phyloP scores from a whole-genome alignment of 2,797 vertebrate species.

The Coreius guichenoti region DNA sequence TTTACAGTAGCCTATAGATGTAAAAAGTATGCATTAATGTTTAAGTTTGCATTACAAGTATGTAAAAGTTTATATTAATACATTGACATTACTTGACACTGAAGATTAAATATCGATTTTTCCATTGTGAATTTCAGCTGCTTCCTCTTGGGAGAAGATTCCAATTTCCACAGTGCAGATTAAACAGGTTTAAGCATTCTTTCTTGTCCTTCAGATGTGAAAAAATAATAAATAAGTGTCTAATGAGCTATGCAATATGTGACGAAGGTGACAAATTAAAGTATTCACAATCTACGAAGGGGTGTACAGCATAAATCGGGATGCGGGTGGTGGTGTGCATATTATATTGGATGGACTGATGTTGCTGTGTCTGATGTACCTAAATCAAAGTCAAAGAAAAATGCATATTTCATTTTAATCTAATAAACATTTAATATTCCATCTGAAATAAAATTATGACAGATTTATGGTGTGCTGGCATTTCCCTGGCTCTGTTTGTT shows the following conservation, averaged over 20 bases:
- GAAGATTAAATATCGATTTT: not conserved
- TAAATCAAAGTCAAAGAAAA: not conserved
- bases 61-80: not conserved
- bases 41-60: not conserved
- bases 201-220: not conserved
- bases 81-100: too few relatives aligned
- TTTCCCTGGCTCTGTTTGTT: slow-evolving; percentile 15
- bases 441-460: slow-evolving; percentile 1
- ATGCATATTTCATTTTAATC: not conserved
- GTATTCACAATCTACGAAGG: not conserved
- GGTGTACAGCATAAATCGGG: not conserved
- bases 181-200: not conserved
- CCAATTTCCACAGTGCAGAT: not conserved
- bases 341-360: not conserved
- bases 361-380: not conserved
- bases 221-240: not conserved
- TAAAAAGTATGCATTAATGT: not conserved
- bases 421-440: not conserved
- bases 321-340: not conserved
- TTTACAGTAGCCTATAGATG: not conserved
- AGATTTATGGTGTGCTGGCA: slow-evolving; percentile 22
- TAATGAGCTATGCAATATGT: not conserved
- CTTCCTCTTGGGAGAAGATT: not conserved
- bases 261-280: not conserved
- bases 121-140: not conserved